Base-by-base conservation (phyloP, 2,113 vertebrate species). In the Lepisosteus osseus region DNA sequence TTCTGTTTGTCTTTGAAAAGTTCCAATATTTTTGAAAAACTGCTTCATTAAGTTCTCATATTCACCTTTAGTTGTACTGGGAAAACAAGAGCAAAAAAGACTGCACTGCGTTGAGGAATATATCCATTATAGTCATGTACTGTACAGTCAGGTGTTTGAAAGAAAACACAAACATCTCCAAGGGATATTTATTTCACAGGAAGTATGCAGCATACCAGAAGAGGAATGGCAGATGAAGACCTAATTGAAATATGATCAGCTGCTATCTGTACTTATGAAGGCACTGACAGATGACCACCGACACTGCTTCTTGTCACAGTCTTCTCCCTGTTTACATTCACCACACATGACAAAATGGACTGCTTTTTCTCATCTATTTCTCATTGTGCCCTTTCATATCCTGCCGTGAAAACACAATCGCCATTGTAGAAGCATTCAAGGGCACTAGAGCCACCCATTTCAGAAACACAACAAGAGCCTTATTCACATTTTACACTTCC, bases 401-500 rank as follows among this genome's bases (percentile, higher is more conserved):
- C 57, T 59, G 57, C 57, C 14, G 57, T 59, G 57, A 59, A 59
- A 59, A 59, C 12, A 59, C 57, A 59, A 59, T 14, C 4, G n/a
- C 57, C 57, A 59, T 59, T 59, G 57, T 59, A n/a, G n/a, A 13
- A 59, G 9, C 14, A 59, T 59, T 59, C 11, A 59, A 54, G 59
- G 44, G 44, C 69, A 69, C 11, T 14, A 15, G 1, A 2, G 9
- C 54, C 41, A 61, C 41, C 68, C 41, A 59, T 43, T 44, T 14
- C 72, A 17, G 47, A 13, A 61, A 71, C 74, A 71, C n/a, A 76
- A 83, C 61, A 83, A 84, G 74, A 81, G 76, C 71, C 59, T 70
- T 68, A 67, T 59, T 9, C 17, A 63, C 56, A 51, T 65, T 45
- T 65, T 64, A 56, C 29, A 17, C 54, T 67, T 59, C 61, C 44